Percentiles rank a stretch among this genome's conserved stretches.
Conservation (phyloP, 2,888 invertebrate genomes). For the Diaprepes abbreviatus region DNA sequence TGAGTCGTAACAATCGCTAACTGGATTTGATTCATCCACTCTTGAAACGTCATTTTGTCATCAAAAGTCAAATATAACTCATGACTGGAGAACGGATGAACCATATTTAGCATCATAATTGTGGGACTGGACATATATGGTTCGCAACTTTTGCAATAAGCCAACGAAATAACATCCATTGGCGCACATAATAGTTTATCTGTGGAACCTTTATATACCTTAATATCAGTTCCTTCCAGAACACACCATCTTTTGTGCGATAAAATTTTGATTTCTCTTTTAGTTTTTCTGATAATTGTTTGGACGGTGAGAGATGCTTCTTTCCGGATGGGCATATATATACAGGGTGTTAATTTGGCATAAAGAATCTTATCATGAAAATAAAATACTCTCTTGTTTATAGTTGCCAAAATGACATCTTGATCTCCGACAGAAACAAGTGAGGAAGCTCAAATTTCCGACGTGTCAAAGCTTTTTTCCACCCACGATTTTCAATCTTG, state of each 20-base stretch:
- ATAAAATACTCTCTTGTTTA: not conserved
- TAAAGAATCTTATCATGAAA: not conserved
- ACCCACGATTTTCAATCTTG: not conserved
- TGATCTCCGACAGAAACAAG: not conserved
- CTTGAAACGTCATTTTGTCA: not conserved
- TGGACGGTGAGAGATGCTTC: not conserved
- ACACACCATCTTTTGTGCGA: constrained; percentile 15
- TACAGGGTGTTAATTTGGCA: not conserved
- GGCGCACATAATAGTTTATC: not conserved
- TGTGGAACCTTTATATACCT: not conserved
- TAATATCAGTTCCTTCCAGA: constrained; percentile 12
- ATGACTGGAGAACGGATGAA: not conserved
- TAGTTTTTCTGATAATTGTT: constrained; percentile 2
- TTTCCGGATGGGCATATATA: not conserved
- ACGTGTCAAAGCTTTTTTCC: not conserved
- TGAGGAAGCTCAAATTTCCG: not conserved
- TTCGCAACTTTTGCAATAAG: not conserved
- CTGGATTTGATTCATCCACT: not conserved
- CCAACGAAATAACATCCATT: not conserved
- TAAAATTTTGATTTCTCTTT: not conserved
- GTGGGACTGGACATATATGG: not conserved
- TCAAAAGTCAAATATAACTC: not conserved
- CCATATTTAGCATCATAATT: not conserved
- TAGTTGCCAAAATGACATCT: not conserved
- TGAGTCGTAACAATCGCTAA: not conserved